Evolutionary conservation across 2,797 vertebrate genomes (phyloP).

Genomic region (Knipowitschia caucasica): DNA sequence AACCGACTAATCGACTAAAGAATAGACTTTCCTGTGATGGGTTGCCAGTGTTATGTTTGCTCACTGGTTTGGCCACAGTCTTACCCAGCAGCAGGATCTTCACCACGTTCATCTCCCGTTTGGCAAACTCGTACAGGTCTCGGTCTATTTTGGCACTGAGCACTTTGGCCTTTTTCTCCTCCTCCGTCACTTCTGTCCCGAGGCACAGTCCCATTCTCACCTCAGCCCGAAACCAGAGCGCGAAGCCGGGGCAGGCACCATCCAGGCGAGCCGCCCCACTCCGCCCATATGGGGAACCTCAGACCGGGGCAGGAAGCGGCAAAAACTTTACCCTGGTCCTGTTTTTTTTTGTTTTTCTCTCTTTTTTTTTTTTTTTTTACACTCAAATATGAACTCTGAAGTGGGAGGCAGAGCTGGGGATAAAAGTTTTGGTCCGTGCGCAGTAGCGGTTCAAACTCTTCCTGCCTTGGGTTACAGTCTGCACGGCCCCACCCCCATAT

Average conservation of each 20-base stretch:
- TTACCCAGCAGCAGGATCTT: slow-evolving; percentile 79
- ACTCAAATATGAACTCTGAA: too few relatives aligned
- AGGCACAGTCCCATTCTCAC: slow-evolving; percentile 78
- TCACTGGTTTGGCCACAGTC: background rate
- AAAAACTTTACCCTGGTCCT: too few relatives aligned
- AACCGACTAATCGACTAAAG: too few relatives aligned
- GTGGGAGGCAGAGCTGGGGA: too few relatives aligned
- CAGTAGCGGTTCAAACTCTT: slow-evolving; percentile 39
- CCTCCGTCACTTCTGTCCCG: slow-evolving; percentile 75
- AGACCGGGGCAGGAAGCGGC: too few relatives aligned
- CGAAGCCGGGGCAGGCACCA: slow-evolving; percentile 7
- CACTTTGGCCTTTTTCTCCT: slow-evolving; percentile 70
- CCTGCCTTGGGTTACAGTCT: slow-evolving; percentile 12
- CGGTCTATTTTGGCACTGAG: slow-evolving; percentile 71
- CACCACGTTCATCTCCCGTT: slow-evolving; percentile 75
- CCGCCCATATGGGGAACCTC: background rate
- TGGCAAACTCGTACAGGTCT: slow-evolving; percentile 73
- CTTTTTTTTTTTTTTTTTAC: too few relatives aligned
- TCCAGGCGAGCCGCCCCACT: background rate
- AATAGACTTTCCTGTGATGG: too few relatives aligned
- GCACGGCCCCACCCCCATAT: slow-evolving; percentile 44
- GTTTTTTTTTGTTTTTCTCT: too few relatives aligned
- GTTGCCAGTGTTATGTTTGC: background rate
- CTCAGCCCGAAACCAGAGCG: slow-evolving; percentile 8
- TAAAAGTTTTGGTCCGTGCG: slow-evolving; percentile 3